Base-by-base conservation (phyloP, 2,888 invertebrate genomes). In the Petrolisthes cinctipes region DNA sequence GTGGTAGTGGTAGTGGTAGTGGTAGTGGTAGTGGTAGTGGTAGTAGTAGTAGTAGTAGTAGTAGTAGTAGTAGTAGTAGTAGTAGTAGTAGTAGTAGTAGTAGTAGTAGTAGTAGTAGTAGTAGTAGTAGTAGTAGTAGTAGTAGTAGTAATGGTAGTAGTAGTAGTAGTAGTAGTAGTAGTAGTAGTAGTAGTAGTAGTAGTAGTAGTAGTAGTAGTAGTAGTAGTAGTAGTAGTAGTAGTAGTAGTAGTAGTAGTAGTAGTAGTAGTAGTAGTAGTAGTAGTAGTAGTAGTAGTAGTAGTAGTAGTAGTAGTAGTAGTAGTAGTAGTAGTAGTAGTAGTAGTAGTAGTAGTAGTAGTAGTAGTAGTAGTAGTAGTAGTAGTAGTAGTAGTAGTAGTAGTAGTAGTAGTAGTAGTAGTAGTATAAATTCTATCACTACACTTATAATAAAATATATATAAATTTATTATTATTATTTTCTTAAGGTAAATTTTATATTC, bases 121-220 rank as follows among this genome's bases (percentile, higher is more conserved):
- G 75, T 75, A 75, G 75, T 14, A 75, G 75, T 75, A 75, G 75
- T 75, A 75, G 75, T 75, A 75, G 75, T 75, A 75, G 75, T 75
- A 75, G 75, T 75, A 75, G 75, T 75, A 75, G 75, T 75, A 75
- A 20, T 14, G n/a, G 75, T 75, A 75, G 75, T 14, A 75, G 75
- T 75, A 75, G 75, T 75, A 75, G 75, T 75, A 75, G 75, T 75
- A 75, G 75, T 75, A 75, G 75, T 75, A 75, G 75, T 75, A 75
- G 75, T 75, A 75, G 75, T 75, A 75, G 75, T 75, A 75, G 75
- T 75, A 75, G 75, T 75, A 75, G 75, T 75, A 75, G 75, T 75
- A 75, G 75, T 75, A 75, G 75, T 75, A 75, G 75, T 14, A 75
- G 75, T 75, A 75, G 75, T 75, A 75, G 75, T 75, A 75, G 75